Evolutionary conservation across 2,113 vertebrate genomes (phyloP).

Genomic region (Ornithorhynchus anatinus): DNA sequence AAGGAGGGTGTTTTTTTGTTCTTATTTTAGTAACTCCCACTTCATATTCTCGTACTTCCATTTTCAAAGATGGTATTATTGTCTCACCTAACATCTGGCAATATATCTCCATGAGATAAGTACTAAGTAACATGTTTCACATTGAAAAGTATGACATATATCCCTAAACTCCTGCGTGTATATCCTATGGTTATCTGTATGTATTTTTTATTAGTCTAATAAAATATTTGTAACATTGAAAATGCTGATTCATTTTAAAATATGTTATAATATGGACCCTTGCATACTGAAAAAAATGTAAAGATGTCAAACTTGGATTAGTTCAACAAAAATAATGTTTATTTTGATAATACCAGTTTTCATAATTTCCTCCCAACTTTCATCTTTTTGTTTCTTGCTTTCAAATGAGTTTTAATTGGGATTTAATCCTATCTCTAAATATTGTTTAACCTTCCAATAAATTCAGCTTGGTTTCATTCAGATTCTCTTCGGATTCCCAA

Average conservation of each 20-base stretch:
- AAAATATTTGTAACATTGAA: constrained; percentile 74
- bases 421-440: too few species aligned
- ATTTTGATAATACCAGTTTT: not conserved
- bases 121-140: constrained; percentile 86
- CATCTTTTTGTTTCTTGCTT: not conserved
- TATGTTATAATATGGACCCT: not conserved
- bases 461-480: too few species aligned
- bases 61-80: constrained; percentile 53
- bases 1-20: constrained; percentile 50
- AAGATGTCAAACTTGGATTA: not conserved
- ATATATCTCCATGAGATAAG: constrained; percentile 94
- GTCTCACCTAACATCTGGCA: constrained; percentile 68
- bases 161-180: constrained; percentile 78
- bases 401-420: not conserved
- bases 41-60: constrained; percentile 51
- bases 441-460: too few species aligned
- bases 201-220: constrained; percentile 78
- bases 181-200: constrained; percentile 94
- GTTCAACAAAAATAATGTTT: not conserved
- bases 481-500: too few species aligned
- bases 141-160: constrained; percentile 94
- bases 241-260: not conserved
- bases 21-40: constrained; percentile 34
- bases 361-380: not conserved
- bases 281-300: accelerated